Percentiles rank a stretch among this genome's conserved stretches.
These are phyloP conservation scores for Sebastes vulpes DNA, from an alignment of 2,797 vertebrate species.

Conservation along the genomic window DNA sequence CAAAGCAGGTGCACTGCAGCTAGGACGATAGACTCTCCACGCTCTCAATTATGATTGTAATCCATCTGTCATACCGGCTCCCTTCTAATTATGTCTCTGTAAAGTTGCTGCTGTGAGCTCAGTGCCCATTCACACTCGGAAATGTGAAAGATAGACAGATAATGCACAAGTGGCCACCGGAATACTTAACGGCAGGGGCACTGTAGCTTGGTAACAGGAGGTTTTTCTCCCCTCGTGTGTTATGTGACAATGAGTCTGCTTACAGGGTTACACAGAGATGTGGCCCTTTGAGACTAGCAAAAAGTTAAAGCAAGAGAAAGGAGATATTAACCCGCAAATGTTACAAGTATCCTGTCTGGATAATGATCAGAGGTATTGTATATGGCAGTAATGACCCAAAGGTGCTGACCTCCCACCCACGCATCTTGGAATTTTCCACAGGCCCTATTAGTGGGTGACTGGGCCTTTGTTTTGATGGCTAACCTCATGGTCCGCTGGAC, in stretches of 20 bases:
- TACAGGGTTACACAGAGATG: conserved; percentile 11
- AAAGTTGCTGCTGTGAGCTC: conserved; percentile 60
- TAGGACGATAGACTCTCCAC: conserved; percentile 66
- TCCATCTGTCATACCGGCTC: conserved; percentile 83
- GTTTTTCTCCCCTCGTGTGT: conserved; percentile 15
- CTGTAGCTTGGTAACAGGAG: conserved; percentile 29
- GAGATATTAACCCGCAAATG: background rate
- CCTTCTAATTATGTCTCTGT: conserved; percentile 77
- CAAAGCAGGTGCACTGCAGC: conserved; percentile 73
- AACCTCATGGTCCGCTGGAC: conserved; percentile 62
- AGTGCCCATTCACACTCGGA: conserved; percentile 50
- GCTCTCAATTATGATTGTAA: conserved; percentile 77
- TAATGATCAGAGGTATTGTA: conserved; percentile 67
- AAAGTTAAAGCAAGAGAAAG: conserved; percentile 14
- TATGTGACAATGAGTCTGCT: background rate
- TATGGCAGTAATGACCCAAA: conserved; percentile 57
- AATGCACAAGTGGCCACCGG: conserved; percentile 67
- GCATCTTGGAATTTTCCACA: conserved; percentile 57
- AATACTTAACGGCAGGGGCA: conserved; percentile 49
- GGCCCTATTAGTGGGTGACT: conserved; percentile 68
- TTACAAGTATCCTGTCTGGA: conserved; percentile 25
- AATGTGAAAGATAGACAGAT: conserved; percentile 71
- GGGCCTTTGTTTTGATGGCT: conserved; percentile 70
- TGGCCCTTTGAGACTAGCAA: conserved; percentile 7
- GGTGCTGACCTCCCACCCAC: conserved; percentile 65